A percentile compares a stretch with the other conserved stretches of the same genome.
phyloP scores from a whole-genome alignment of 1,140 invertebrate species.

The Plectus sambesii region DNA sequence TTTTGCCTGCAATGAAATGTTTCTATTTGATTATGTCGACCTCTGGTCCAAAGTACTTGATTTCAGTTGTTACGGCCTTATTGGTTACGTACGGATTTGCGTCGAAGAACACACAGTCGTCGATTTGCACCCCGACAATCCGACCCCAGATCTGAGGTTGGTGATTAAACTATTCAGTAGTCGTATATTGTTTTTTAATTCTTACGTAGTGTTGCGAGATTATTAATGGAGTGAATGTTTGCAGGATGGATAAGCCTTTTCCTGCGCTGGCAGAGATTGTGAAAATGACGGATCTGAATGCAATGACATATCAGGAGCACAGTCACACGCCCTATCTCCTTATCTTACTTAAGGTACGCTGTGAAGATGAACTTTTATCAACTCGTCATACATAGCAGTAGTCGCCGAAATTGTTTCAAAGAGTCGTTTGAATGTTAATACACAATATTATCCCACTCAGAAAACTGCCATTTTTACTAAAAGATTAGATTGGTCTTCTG shows the following conservation, averaged over 20 bases:
- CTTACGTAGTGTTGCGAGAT: no score
- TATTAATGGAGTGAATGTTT: constrained; percentile 69
- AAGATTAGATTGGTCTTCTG: no score
- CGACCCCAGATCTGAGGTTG: constrained; percentile 30
- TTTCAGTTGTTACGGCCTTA: constrained; percentile 76
- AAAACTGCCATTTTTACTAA: no score
- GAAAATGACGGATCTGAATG: constrained; percentile 61
- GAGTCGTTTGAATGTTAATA: no score
- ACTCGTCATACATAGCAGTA: no score
- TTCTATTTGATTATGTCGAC: no score
- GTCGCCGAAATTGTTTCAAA: no score
- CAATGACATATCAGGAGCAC: constrained; percentile 59
- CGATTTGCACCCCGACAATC: constrained; percentile 21
- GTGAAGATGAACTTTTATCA: no score
- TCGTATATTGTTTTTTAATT: constrained; percentile 70
- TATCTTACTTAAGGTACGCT: constrained; percentile 77
- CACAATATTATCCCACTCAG: no score
- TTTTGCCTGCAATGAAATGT: no score
- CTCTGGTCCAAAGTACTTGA: no score
- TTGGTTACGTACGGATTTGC: constrained; percentile 79
- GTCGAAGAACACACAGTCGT: constrained; percentile 66
- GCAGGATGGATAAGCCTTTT: constrained; percentile 76
- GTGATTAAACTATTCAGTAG: constrained; percentile 87
- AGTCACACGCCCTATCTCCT: constrained; percentile 79
- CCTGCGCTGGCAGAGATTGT: constrained; percentile 62